Conservation (phyloP, 2,888 invertebrate species). For the Aporophyla lueneburgensis region DNA sequence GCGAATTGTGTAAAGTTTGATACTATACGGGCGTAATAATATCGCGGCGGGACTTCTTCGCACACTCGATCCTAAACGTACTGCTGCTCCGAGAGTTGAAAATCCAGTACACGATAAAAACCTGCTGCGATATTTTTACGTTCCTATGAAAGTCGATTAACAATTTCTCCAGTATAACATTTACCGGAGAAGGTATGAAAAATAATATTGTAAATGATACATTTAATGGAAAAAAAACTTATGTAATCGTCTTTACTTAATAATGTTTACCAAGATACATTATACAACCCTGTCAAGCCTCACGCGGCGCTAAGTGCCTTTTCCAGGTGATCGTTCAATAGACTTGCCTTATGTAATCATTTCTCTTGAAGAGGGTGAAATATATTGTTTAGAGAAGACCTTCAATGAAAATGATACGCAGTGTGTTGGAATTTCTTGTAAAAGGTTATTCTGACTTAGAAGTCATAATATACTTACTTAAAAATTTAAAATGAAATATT, state of each 20-base stretch:
- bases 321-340: conserved; percentile 47
- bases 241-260: conserved; percentile 12
- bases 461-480: neutral
- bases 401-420: conserved; percentile 4
- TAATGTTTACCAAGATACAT: conserved; percentile 39
- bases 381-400: neutral
- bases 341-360: conserved; percentile 37
- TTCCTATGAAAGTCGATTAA: too few species aligned
- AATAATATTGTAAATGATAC: neutral
- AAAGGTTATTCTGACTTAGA: neutral
- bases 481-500: neutral
- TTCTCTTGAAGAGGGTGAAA: conserved; percentile 23
- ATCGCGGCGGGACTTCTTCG: too few species aligned
- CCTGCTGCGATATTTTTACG: too few species aligned
- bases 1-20: too few species aligned
- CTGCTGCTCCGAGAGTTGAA: too few species aligned
- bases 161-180: too few species aligned
- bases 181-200: neutral
- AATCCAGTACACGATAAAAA: too few species aligned
- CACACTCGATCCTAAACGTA: too few species aligned
- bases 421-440: conserved; percentile 20
- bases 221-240: conserved; percentile 16
- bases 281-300: conserved; percentile 35
- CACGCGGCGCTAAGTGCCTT: conserved; percentile 40
- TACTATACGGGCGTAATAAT: too few species aligned